phyloP scores from a whole-genome alignment of 2,888 invertebrate genomes.

The Epirrhoe tristata region DNA sequence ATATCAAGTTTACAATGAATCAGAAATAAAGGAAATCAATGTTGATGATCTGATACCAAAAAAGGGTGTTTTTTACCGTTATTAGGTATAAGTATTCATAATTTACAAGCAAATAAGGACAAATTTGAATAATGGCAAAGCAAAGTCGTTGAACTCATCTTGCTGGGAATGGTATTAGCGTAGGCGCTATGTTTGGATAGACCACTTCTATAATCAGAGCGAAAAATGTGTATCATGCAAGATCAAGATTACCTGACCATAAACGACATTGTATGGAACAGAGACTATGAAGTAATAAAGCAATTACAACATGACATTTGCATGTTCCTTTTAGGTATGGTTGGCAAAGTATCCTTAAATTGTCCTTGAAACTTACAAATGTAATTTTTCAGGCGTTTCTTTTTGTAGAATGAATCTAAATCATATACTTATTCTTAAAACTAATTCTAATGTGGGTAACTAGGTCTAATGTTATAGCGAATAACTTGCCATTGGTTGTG shows the following conservation, averaged over 20 bases:
- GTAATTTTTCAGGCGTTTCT: background rate
- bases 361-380: background rate
- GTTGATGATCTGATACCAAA: conserved; percentile 28
- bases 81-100: conserved; percentile 40
- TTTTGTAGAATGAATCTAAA: background rate
- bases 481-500: conserved; percentile 75
- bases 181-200: conserved; percentile 55
- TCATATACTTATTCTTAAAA: background rate
- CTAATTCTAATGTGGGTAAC: conserved; percentile 53
- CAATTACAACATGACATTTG: conserved; percentile 30
- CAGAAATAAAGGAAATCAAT: conserved; percentile 8
- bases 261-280: conserved; percentile 31
- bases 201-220: conserved; percentile 40
- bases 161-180: conserved; percentile 52
- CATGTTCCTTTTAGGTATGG: conserved; percentile 23
- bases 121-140: conserved; percentile 40
- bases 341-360: background rate
- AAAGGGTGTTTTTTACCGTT: conserved; percentile 43
- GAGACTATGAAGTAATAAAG: conserved; percentile 27
- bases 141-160: conserved; percentile 63
- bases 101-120: conserved; percentile 35
- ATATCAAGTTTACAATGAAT: background rate
- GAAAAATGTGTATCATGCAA: conserved; percentile 45
- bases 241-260: conserved; percentile 45
- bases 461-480: conserved; percentile 65